Evolutionary conservation across 2,113 vertebrate genomes (phyloP).

Genomic region (Onychostoma macrolepis): DNA sequence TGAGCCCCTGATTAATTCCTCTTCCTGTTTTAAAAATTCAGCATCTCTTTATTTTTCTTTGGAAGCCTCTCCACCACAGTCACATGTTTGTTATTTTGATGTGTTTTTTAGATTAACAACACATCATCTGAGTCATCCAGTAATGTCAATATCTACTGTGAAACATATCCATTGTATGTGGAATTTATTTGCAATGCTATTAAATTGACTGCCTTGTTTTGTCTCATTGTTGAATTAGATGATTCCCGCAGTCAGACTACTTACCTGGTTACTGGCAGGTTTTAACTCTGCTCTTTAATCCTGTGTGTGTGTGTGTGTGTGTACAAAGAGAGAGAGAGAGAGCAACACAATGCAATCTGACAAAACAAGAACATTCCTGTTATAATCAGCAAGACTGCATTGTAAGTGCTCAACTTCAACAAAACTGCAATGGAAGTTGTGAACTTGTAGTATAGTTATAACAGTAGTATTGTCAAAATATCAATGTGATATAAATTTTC

Average conservation of each 20-base stretch:
- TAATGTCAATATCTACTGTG: not conserved
- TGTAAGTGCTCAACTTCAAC: too few species aligned
- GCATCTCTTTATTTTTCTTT: conserved; percentile 55
- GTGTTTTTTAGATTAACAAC: not conserved
- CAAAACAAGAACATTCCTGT: not conserved
- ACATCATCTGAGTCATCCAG: not conserved
- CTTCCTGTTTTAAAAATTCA: conserved; percentile 86
- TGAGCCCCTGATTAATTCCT: conserved; percentile 72
- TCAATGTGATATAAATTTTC: not conserved
- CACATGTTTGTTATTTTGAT: not conserved
- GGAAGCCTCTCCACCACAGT: not conserved
- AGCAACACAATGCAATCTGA: not conserved
- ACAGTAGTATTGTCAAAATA: not conserved
- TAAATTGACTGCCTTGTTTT: not conserved
- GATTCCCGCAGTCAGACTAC: not conserved
- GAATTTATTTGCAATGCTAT: not conserved
- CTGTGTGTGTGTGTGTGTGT: not conserved
- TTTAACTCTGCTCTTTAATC: not conserved
- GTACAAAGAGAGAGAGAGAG: not conserved
- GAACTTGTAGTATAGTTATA: not conserved
- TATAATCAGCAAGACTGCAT: too few species aligned
- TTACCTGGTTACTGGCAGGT: not conserved
- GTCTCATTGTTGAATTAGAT: not conserved
- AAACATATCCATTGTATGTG: not conserved
- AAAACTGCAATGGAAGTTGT: too few species aligned